Percentiles rank a stretch among this genome's conserved stretches.
These are phyloP conservation scores for Ischnura elegans DNA, from an alignment of 2,888 invertebrate species.

Conservation along the genomic window DNA sequence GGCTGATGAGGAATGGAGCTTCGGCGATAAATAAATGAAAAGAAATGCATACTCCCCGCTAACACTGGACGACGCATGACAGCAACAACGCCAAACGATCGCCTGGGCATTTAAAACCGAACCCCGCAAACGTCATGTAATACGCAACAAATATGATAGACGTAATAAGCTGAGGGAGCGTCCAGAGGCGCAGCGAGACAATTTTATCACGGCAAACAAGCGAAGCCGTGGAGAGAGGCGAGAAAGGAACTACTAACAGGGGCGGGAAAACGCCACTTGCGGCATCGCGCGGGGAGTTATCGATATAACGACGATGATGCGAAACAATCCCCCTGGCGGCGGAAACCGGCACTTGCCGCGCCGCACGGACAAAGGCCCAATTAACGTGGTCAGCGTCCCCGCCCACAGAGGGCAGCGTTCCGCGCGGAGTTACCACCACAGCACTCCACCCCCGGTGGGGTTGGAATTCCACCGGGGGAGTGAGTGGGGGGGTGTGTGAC, in stretches of 20 bases:
- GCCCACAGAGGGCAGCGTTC: slow-evolving; percentile 39
- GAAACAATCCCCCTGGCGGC: slow-evolving; percentile 59
- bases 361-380: slow-evolving; percentile 64
- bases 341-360: slow-evolving; percentile 59
- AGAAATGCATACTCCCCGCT: too few relatives aligned
- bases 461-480: not conserved
- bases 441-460: not conserved
- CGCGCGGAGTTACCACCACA: not conserved
- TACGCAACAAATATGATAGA: slow-evolving; percentile 12
- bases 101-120: not conserved
- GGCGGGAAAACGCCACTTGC: slow-evolving; percentile 37
- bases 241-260: too few relatives aligned
- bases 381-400: slow-evolving; percentile 53
- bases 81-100: not conserved
- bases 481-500: not conserved
- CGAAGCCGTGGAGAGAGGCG: not conserved
- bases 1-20: too few relatives aligned
- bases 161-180: slow-evolving; percentile 45
- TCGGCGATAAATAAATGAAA: too few relatives aligned
- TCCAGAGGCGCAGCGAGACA: not conserved
- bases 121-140: not conserved
- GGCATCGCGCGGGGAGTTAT: slow-evolving; percentile 49
- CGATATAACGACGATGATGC: slow-evolving; percentile 59
- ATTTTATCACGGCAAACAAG: slow-evolving; percentile 63
- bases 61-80: not conserved